Evolutionary conservation across 2,888 invertebrate species (phyloP), one percentile per base, ranked within the genome.

Genomic region (Pyrgus malvae): DNA sequence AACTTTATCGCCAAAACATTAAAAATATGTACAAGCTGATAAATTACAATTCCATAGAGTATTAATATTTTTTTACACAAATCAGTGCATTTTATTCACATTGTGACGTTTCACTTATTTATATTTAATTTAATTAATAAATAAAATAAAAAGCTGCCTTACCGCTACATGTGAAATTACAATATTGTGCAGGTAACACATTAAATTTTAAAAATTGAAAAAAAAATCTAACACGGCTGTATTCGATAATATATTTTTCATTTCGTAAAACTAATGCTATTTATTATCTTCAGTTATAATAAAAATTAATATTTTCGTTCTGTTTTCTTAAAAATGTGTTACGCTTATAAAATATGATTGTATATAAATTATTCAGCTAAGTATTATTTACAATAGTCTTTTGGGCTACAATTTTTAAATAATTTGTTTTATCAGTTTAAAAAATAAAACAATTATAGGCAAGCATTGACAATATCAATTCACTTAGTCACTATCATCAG

Each of bases 41-140:
- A 74, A 72, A 77, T 74, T 80, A 78, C 76, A 76, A 72, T 74
- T 74, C 68, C 72, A 74, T 80, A 83, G 74, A 81, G 68, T 78
- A 78, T 74, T 60, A 63, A 66, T 14, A 76, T 72, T 64, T 72
- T 78, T 80, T 75, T 81, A 85, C 78, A 85, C 77, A 80, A 78
- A 80, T 68, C 70, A 69, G 88, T 88, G 88, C 85, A 71, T 61
- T 67, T 70, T 87, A 88, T 87, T 84, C 87, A 87, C 86, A 88
- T 66, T 40, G 88, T 87, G 85, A 68, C 70, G 61, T 63, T 61
- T 50, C 55, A 17, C 50, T 59, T 65, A 46, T 64, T 46, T 64
- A 62, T 66, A 69, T 70, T 60, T 65, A 68, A 64, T 67, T 66
- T 65, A 64, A 65, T 70, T 19, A 71, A 67, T 63, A 73, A 70